These are phyloP conservation scores for Dendrolimus punctatus DNA, from an alignment of 1,140 invertebrate genomes.

Conservation along the genomic window DNA sequence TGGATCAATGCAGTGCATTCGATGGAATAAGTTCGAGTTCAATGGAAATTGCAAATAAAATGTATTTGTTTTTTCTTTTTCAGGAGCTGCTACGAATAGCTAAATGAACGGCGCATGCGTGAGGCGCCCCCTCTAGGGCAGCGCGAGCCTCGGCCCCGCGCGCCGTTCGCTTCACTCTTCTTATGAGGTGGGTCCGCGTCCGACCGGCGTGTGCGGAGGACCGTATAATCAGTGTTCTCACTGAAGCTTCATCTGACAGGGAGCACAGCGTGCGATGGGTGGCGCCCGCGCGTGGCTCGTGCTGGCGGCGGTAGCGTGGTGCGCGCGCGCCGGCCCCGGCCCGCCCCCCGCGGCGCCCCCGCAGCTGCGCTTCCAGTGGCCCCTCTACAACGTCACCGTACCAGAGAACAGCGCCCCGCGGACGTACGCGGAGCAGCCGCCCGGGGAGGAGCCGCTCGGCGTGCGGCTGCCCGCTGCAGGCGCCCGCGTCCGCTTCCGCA, in stretches of 20 bases:
- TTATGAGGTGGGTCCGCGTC: too few species aligned
- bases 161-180: too few species aligned
- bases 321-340: slow-evolving; percentile 29
- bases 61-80: too few species aligned
- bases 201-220: background rate
- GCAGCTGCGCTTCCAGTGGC: slow-evolving; percentile 76
- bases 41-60: too few species aligned
- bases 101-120: too few species aligned
- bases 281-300: slow-evolving; percentile 50
- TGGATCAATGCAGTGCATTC: too few species aligned
- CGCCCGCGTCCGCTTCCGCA: slow-evolving; percentile 84
- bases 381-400: slow-evolving; percentile 91
- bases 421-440: slow-evolving; percentile 78
- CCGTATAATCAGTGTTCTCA: background rate
- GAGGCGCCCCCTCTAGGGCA: too few species aligned
- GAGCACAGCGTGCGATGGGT: slow-evolving; percentile 22
- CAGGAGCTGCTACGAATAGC: too few species aligned
- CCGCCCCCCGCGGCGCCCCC: slow-evolving; percentile 17
- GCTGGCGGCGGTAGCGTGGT: slow-evolving; percentile 42
- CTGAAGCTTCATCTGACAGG: too few species aligned
- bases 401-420: slow-evolving; percentile 93
- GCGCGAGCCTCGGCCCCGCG: too few species aligned
- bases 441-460: slow-evolving; percentile 72
- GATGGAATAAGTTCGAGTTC: too few species aligned
- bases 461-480: slow-evolving; percentile 60